phyloP scores from a whole-genome alignment of 30 jellyfish, hydroid and myxozoan species.

The Cassiopea xamachana region DNA sequence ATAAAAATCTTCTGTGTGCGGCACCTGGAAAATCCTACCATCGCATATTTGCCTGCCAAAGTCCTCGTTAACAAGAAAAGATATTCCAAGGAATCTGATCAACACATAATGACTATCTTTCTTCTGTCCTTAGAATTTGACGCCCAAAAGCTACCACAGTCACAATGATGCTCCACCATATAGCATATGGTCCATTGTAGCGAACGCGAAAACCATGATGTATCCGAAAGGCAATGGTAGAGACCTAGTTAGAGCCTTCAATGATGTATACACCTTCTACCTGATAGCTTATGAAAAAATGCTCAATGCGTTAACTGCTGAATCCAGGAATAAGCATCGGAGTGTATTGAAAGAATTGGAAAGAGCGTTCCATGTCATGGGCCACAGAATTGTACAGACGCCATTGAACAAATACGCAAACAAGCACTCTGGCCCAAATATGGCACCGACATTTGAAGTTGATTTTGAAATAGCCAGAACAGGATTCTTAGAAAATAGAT shows the following conservation, averaged over 20 bases:
- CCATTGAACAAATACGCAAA: constrained; percentile 22
- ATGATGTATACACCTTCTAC: constrained; percentile 29
- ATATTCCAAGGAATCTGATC: no score
- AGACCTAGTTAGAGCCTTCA: constrained; percentile 12
- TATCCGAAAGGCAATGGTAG: constrained; percentile 43
- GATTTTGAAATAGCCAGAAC: background rate
- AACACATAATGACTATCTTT: no score
- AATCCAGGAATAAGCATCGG: background rate
- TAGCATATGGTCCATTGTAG: constrained; percentile 48
- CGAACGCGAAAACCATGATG: constrained; percentile 9
- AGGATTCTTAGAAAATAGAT: background rate
- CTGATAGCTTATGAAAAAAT: constrained; percentile 4
- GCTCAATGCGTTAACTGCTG: background rate
- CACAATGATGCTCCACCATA: background rate
- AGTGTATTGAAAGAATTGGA: background rate
- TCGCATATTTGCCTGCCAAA: no score
- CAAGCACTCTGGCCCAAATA: constrained; percentile 39
- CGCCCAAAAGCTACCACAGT: background rate
- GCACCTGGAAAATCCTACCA: no score
- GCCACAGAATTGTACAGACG: constrained; percentile 17
- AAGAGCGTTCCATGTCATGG: background rate
- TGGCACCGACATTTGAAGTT: constrained; percentile 56
- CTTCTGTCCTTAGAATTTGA: no score
- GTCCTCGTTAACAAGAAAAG: no score
- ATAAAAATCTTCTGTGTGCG: no score